Base-by-base conservation (phyloP, 2,113 vertebrate species). In the Cyprinus carpio region DNA sequence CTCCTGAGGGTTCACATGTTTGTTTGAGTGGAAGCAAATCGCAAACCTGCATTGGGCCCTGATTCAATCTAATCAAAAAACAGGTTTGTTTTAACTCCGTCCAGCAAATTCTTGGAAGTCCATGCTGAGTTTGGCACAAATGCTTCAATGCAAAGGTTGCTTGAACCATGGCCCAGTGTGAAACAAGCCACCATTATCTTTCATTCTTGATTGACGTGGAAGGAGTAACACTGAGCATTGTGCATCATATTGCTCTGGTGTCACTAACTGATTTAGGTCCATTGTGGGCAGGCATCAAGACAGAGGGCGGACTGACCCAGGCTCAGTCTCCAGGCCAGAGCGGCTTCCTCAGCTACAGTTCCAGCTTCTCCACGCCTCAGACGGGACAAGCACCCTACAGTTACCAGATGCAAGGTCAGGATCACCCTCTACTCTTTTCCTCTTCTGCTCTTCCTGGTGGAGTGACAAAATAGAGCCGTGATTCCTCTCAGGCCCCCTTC, bases 201-300 rank as follows among this genome's bases (percentile, higher is more conserved):
- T 90, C 86, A 34, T 87, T 86, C 86, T 69, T 90, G 87, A 91
- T 89, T 91, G 87, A 89, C 90, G 88, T 83, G 88, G 85, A 87
- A 91, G 86, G 87, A 89, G 89, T 88, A 86, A 92, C 51, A 37
- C 90, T 90, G 88, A 90, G 90, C 92, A 90, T 92, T 91, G 93
- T 95, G 94, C 96, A 94, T 96, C 96, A 97, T 96, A 96, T 94
- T 95, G 95, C 96, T 98, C 94, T 98, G 96, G 95, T 98, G 93
- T 99, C 96, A 97, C 96, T 98, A 98, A 99, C 98, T 96, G 96
- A 98, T 99, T 97, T 97, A 98, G 97, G 97, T 98, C 95, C 98
- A 97, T 98, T 99, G 96, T 99, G 98, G 97, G 96, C 98, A 99
- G 98, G 98, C 96, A 99, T 99, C 97, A 99, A 99, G 96, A 99